Percentiles rank a stretch among this genome's conserved stretches.
Conservation (phyloP, 2,797 vertebrate species). For the Lemur catta region DNA sequence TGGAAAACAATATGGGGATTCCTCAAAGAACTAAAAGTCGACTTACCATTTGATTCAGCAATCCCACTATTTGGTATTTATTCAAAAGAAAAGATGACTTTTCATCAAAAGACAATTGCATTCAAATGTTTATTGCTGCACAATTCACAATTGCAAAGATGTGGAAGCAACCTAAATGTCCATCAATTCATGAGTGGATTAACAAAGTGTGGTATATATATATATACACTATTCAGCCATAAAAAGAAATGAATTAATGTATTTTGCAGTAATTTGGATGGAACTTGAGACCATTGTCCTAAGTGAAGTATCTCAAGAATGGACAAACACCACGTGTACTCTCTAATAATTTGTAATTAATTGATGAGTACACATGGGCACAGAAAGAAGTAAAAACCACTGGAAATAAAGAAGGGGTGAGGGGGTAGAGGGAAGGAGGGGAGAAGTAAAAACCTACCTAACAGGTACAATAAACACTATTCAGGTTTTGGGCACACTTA, state of each 20-base stretch:
- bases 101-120: neutral
- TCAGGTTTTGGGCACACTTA: neutral
- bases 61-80: neutral
- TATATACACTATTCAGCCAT: neutral
- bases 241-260: neutral
- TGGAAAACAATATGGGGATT: neutral
- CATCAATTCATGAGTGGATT: neutral
- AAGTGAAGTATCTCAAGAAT: neutral
- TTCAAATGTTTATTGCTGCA: neutral
- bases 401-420: neutral
- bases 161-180: neutral
- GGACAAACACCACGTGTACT: neutral
- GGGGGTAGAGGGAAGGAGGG: neutral
- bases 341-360: neutral
- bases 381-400: neutral
- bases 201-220: neutral
- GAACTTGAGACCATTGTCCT: neutral
- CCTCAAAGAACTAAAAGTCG: neutral
- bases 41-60: neutral
- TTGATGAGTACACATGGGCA: neutral
- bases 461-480: neutral
- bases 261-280: neutral
- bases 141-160: neutral
- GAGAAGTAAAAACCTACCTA: neutral
- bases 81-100: neutral